Evolutionary conservation across 2,888 invertebrate species (phyloP).

Genomic region (Tromatobia lineatoria): DNA sequence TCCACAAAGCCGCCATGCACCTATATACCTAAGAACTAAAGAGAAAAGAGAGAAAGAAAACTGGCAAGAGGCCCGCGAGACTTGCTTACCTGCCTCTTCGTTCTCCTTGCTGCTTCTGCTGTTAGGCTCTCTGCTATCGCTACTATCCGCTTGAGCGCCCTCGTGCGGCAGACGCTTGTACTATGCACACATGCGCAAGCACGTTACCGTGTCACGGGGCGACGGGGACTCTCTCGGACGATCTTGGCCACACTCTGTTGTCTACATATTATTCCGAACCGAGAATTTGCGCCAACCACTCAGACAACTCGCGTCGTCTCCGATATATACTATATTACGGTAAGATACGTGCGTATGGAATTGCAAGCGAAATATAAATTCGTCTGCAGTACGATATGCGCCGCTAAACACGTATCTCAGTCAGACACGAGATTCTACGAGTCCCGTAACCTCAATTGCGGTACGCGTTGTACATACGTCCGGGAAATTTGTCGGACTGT

Average conservation of each 20-base stretch:
- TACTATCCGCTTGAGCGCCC: conserved; percentile 46
- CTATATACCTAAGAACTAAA: conserved; percentile 35
- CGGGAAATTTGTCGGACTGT: conserved; percentile 58
- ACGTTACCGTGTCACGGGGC: conserved; percentile 72
- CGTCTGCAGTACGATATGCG: conserved; percentile 5
- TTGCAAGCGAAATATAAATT: conserved; percentile 66
- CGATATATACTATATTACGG: conserved; percentile 4
- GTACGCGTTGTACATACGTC: conserved; percentile 46
- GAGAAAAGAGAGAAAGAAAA: conserved; percentile 15
- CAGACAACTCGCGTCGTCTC: conserved; percentile 17
- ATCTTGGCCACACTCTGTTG: conserved; percentile 26
- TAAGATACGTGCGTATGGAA: conserved; percentile 45
- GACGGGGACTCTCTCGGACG: conserved; percentile 67
- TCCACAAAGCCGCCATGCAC: background rate
- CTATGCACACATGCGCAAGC: conserved; percentile 45
- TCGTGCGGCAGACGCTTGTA: conserved; percentile 37
- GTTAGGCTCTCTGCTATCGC: background rate
- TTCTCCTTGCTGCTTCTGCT: background rate
- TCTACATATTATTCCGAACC: conserved; percentile 58
- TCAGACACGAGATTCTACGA: conserved; percentile 32
- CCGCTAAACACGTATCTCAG: conserved; percentile 24
- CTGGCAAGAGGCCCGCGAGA: background rate
- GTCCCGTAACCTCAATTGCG: conserved; percentile 38
- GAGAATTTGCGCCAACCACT: conserved; percentile 66
- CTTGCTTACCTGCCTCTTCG: conserved; percentile 48